Percentiles rank a stretch among this genome's conserved stretches.
These are phyloP conservation scores for Melanaphis sacchari DNA, from an alignment of 1,140 invertebrate genomes.

Conservation along the genomic window DNA sequence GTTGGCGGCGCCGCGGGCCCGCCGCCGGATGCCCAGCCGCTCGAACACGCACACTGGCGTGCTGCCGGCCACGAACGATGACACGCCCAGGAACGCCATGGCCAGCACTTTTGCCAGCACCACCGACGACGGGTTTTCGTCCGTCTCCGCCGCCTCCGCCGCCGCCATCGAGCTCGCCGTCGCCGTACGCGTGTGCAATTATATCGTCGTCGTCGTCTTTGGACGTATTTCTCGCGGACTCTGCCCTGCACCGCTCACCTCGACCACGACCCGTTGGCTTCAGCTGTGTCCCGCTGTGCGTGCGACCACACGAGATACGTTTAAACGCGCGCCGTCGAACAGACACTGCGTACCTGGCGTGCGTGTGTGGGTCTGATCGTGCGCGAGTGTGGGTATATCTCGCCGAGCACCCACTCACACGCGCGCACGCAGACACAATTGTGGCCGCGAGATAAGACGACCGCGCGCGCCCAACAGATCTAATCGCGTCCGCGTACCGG, in stretches of 20 bases:
- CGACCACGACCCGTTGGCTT: background rate
- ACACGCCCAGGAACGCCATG: constrained; percentile 54
- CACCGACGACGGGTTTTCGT: background rate
- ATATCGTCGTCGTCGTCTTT: background rate
- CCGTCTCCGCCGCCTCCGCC: background rate
- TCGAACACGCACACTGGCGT: constrained; percentile 37
- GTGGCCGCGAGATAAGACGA: constrained; percentile 12
- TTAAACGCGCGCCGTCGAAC: constrained; percentile 6
- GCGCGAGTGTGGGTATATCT: background rate
- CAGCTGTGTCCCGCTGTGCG: background rate
- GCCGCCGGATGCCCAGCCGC: constrained; percentile 20
- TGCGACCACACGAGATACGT: background rate
- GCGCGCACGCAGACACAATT: background rate
- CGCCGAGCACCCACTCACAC: background rate
- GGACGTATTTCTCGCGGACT: background rate
- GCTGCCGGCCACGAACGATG: constrained; percentile 31
- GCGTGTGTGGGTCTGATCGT: background rate
- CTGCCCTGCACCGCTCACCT: background rate
- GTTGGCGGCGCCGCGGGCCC: constrained; percentile 20
- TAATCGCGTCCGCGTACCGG: constrained; percentile 12
- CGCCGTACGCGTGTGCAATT: background rate
- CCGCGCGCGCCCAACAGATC: constrained; percentile 6
- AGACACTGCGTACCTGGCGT: background rate
- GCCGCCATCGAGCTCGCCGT: background rate
- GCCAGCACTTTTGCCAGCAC: constrained; percentile 32